Conservation (phyloP, 92 coral and sea anemone species). For the Hydrozoanthus gracilis region DNA sequence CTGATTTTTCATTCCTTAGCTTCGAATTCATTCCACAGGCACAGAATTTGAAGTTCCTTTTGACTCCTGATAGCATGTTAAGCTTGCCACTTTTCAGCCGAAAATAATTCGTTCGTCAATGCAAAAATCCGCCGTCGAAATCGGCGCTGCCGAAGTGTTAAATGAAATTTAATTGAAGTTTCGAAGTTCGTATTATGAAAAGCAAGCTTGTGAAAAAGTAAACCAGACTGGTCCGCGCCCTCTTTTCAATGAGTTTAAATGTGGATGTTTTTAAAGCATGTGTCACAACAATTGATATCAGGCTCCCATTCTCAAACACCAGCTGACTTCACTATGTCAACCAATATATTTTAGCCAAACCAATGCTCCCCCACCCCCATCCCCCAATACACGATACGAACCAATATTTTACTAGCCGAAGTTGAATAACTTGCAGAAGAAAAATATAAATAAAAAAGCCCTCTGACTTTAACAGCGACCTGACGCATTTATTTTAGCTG, state of each 20-base stretch:
- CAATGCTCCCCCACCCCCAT: too few relatives aligned
- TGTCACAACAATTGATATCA: not conserved
- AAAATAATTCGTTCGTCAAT: not conserved
- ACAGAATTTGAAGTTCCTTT: not conserved
- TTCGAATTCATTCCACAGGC: not conserved
- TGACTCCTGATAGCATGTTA: not conserved
- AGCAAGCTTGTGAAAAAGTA: not conserved
- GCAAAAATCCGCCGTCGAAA: not conserved
- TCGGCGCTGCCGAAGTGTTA: not conserved
- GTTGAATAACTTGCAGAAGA: too few relatives aligned
- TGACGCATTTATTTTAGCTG: too few relatives aligned
- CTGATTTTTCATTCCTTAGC: not conserved
- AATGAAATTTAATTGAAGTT: slow-evolving; percentile 4
- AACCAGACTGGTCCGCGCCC: not conserved
- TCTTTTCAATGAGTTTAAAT: not conserved
- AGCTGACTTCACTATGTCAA: not conserved
- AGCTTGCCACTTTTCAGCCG: not conserved
- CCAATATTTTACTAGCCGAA: too few relatives aligned
- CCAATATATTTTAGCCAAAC: too few relatives aligned
- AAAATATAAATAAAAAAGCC: too few relatives aligned
- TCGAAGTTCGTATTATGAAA: not conserved
- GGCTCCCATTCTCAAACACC: not conserved
- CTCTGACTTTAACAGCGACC: too few relatives aligned
- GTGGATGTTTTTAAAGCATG: not conserved
- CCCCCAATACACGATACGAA: too few relatives aligned